Percentiles rank a stretch among this genome's conserved stretches.
Conservation (phyloP, 2,888 invertebrate genomes). For the Catocala nupta region DNA sequence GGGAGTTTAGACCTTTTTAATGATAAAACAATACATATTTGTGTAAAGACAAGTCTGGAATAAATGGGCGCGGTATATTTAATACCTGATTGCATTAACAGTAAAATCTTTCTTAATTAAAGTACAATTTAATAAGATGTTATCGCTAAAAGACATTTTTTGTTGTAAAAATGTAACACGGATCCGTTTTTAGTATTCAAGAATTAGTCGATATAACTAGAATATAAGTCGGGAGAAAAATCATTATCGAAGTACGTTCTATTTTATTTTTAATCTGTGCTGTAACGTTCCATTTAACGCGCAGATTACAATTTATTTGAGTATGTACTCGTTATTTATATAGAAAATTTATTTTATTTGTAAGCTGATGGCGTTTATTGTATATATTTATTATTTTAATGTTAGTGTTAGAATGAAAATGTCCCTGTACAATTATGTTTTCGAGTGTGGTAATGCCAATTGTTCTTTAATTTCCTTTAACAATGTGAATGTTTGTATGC, state of each 20-base stretch:
- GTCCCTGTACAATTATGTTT: constrained; percentile 41
- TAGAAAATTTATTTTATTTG: constrained; percentile 53
- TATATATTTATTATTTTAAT: constrained; percentile 51
- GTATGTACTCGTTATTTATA: constrained; percentile 59
- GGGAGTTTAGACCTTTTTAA: no score
- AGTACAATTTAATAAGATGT: constrained; percentile 15
- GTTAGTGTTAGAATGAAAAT: constrained; percentile 46
- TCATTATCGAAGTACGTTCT: constrained; percentile 39
- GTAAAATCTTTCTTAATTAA: background rate
- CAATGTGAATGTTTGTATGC: no score
- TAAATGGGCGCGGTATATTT: no score
- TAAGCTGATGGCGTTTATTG: constrained; percentile 49
- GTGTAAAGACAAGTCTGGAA: no score
- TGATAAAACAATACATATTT: no score
- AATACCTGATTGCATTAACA: background rate
- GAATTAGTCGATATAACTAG: constrained; percentile 64
- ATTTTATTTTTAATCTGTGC: constrained; percentile 38
- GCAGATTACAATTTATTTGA: constrained; percentile 57
- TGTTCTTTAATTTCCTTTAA: no score
- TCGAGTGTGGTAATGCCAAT: constrained; percentile 37
- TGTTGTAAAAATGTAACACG: constrained; percentile 38
- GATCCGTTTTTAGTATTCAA: constrained; percentile 59
- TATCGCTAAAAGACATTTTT: constrained; percentile 1
- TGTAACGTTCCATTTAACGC: constrained; percentile 54
- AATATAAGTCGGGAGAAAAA: constrained; percentile 62